Evolutionary conservation across 2,113 vertebrate species (phyloP), one percentile per base, ranked within the genome.

Genomic region (Lamprotornis superbus): DNA sequence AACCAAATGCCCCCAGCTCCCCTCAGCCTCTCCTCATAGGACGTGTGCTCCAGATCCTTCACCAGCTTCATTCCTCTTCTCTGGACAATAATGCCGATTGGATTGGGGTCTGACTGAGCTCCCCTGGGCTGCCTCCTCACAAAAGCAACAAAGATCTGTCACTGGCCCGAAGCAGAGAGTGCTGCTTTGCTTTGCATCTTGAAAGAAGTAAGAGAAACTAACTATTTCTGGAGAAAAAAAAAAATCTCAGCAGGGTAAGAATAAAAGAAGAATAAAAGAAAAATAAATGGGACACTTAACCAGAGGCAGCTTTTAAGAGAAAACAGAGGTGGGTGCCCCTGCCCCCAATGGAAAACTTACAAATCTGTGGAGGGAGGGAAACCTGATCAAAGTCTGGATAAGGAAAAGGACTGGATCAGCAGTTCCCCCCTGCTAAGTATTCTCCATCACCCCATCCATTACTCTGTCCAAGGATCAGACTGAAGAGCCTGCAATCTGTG

Each of bases 341-440:
- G 0, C 1, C 12, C 3, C 13, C 1, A 1, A 14, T 5, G 13
- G 39, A 31, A 19, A 40, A 30, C 19, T 84, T 16, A 7, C 10
- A 14, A 13, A 46, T 18, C 33, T 40, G 15, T 25, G 12, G 31
- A 37, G 15, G 23, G 24, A 73, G 39, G 57, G 44, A 65, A 55
- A 44, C 46, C n/a, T 2, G 4, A 35, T 8, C 21, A 16, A 39
- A 73, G 17, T 11, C 35, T 60, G 28, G 30, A 7, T 19, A 61
- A 87, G 8, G 12, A 56, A 39, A 52, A 40, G 22, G 49, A 61
- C 31, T 11, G 15, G 53, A 42, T 6, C 0, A 1, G 15, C 33
- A 8, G 9, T 15, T 83, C 6, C 31, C 15, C 15, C 7, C 15
- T 2, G 1, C 37, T 14, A 28, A 55, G 20, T 10, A 8, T n/a